These are phyloP conservation scores for Myotis brandtii DNA, from an alignment of 2,113 vertebrate genomes.

Conservation along the genomic window DNA sequence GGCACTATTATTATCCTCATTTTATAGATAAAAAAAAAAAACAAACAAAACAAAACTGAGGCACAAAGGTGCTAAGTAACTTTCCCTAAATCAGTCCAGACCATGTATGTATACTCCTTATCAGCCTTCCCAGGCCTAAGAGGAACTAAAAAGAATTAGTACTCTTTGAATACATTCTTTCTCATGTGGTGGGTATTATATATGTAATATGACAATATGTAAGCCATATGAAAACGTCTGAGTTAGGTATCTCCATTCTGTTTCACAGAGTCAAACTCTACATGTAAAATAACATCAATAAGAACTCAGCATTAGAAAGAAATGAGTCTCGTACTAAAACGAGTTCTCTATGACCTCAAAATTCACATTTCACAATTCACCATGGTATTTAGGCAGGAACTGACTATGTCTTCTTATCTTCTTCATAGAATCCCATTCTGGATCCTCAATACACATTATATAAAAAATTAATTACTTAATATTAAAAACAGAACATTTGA, in stretches of 20 bases:
- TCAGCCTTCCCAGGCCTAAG: neutral
- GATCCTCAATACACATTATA: neutral
- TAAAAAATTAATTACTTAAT: neutral
- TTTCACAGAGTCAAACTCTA: neutral
- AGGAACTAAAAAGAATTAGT: neutral
- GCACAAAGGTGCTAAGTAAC: too few relatives aligned
- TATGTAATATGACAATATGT: too few relatives aligned
- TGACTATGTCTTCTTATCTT: neutral
- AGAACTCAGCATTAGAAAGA: neutral
- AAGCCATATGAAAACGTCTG: neutral
- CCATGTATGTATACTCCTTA: neutral
- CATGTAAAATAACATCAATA: neutral
- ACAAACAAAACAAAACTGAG: neutral
- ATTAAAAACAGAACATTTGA: neutral
- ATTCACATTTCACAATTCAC: neutral
- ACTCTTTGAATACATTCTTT: neutral
- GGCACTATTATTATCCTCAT: neutral
- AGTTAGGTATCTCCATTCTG: neutral
- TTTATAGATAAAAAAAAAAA: neutral
- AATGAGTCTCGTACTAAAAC: neutral
- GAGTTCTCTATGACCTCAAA: neutral
- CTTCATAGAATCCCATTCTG: neutral
- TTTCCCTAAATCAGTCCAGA: neutral
- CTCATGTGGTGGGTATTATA: neutral
- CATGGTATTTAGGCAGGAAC: neutral